phyloP scores from a whole-genome alignment of 2,113 vertebrate genomes.

The Origma solitaria region DNA sequence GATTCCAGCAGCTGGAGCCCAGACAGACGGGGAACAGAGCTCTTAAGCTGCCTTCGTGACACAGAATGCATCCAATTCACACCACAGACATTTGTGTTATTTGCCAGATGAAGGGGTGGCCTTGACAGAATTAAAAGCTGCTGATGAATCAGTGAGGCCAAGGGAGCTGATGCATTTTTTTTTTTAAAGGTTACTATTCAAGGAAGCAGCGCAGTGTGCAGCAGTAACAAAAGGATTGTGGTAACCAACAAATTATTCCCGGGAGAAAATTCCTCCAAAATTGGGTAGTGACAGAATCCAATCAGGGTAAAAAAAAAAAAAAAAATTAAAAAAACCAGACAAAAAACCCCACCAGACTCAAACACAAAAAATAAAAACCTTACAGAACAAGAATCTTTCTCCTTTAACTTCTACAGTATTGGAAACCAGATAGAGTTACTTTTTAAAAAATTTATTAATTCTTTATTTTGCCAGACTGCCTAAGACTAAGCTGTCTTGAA shows the following conservation, averaged over 20 bases:
- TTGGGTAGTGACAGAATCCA: not conserved
- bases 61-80: accelerated
- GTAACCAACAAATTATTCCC: not conserved
- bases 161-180: not conserved
- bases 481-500: not conserved
- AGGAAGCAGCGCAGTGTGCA: not conserved
- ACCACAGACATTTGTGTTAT: accelerated
- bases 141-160: not conserved
- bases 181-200: not conserved
- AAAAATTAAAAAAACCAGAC: too few relatives aligned
- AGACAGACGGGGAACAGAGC: not conserved
- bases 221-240: not conserved
- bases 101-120: not conserved
- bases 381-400: not conserved
- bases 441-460: not conserved
- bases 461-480: not conserved
- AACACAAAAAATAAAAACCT: not conserved
- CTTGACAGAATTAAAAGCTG: not conserved
- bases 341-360: not conserved
- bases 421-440: not conserved
- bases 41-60: accelerated
- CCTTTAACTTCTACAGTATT: not conserved
- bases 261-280: not conserved
- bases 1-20: not conserved
- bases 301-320: not conserved